Evolutionary conservation across 2,888 invertebrate species (phyloP).

Genomic region (Meghimatium bilineatum): DNA sequence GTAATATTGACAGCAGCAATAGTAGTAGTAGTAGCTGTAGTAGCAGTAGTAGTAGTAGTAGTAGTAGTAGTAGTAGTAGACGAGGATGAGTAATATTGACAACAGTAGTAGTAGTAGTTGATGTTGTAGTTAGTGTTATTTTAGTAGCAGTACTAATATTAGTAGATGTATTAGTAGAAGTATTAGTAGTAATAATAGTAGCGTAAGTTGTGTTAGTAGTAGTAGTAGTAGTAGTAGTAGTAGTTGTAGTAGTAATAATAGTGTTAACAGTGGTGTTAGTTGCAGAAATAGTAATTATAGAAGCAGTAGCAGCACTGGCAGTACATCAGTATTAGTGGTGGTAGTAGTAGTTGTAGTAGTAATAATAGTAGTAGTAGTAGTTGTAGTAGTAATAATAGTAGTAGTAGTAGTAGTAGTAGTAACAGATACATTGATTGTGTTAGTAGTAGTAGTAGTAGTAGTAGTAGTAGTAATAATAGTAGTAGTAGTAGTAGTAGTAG

Average conservation of each 20-base stretch:
- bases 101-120: too few species aligned
- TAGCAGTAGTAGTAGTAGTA: too few species aligned
- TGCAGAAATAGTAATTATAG: neutral
- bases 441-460: neutral
- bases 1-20: too few species aligned
- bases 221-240: neutral
- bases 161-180: neutral
- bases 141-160: neutral
- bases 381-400: neutral
- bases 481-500: neutral
- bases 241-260: neutral
- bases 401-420: neutral
- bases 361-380: neutral
- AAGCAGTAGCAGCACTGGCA: neutral
- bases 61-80: too few species aligned
- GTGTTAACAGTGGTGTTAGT: neutral
- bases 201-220: neutral
- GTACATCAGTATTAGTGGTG: neutral
- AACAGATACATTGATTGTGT: neutral
- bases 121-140: too few species aligned
- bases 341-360: neutral
- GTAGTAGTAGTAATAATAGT: neutral
- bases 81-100: too few species aligned
- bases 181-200: neutral
- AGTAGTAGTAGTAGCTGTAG: too few species aligned